Evolutionary conservation across 2,113 vertebrate genomes (phyloP), one percentile per base, ranked within the genome.

Genomic region (Perca schrenkii): DNA sequence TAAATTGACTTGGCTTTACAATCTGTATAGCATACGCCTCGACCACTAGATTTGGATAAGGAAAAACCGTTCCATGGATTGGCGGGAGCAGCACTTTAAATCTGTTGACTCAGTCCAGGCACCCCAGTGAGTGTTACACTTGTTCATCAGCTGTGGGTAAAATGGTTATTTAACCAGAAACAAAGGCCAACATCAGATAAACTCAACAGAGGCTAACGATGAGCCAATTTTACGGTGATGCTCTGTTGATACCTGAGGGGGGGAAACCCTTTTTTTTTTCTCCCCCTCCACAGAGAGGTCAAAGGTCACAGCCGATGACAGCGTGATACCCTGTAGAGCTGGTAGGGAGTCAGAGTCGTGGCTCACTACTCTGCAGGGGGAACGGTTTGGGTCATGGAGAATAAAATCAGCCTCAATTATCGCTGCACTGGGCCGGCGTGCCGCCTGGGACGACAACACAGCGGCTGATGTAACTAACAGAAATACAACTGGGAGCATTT

Each of bases 261-360:
- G 17, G 65, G 40, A 16, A 50, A 63, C 8, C 14, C 11, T 10
- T n/a, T 31, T 10, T 43, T 40, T 43, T 57, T 4, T 22, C 43
- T 13, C 11, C 25, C 14, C 19, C 21, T 50, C 25, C 2, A 0
- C 81, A 40, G 60, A 6, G 69, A 70, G 46, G 46, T 73, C 68
- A 76, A 64, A 84, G 61, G 64, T 83, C 54, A 66, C 34, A 52
- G 56, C n/a, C 56, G 13, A 40, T 49, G 34, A 73, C 69, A 63
- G 21, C 0, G 52, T 17, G 50, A 60, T 7, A 56, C 49, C 22
- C 19, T 10, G 43, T 40, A 52, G 52, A 56, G 66, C 61, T 64
- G 22, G 17, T 46, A 7, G 19, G 1, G 22, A 81, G n/a, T 73
- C 60, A 36, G n/a, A 1, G 3, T 70, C 21, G 50, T 3, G 10